Evolutionary conservation across 1,140 invertebrate species (phyloP).

Genomic region (Drosophila nigromelanica): DNA sequence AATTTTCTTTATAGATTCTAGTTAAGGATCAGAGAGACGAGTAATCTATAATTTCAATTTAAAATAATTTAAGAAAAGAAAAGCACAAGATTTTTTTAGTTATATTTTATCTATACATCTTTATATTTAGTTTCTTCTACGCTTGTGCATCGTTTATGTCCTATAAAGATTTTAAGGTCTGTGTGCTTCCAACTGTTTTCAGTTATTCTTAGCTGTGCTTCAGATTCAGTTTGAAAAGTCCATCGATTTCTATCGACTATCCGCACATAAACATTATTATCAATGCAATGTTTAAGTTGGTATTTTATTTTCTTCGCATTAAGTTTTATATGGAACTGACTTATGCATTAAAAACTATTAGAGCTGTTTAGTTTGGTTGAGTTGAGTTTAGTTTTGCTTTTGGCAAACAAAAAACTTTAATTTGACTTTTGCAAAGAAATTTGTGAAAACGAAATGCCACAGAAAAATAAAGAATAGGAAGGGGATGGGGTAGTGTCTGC

Average conservation of each 20-base stretch:
- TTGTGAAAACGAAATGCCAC: conserved; percentile 31
- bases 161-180: background rate
- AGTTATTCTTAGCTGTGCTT: no score
- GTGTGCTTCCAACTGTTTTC: no score
- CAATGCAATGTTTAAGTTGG: conserved; percentile 17
- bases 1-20: no score
- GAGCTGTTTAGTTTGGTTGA: conserved; percentile 55
- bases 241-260: background rate
- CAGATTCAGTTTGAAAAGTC: no score
- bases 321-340: conserved; percentile 31
- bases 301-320: conserved; percentile 44
- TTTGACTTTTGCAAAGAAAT: conserved; percentile 60
- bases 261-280: conserved; percentile 23
- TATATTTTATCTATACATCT: no score
- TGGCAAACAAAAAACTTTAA: conserved; percentile 59
- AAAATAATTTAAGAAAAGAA: no score
- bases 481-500: background rate
- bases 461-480: background rate
- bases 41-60: no score
- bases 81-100: no score
- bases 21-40: no score
- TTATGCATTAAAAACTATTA: conserved; percentile 69
- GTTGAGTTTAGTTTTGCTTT: conserved; percentile 38
- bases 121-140: no score
- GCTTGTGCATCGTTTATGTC: background rate